phyloP scores from a whole-genome alignment of 2,797 vertebrate species.

The Eulemur coronatus region DNA sequence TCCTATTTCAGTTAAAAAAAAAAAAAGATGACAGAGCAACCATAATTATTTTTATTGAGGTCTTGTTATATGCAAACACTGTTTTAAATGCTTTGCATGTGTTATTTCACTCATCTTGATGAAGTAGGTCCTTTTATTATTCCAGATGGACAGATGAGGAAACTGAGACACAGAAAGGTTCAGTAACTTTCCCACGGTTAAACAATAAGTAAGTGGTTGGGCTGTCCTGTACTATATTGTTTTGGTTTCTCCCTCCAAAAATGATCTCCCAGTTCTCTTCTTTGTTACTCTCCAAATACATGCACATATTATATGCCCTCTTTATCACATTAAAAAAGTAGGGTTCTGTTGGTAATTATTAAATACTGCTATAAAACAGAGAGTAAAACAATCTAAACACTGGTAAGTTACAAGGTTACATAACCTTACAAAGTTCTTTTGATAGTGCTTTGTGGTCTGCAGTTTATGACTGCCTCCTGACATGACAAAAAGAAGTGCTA shows the following conservation, averaged over 20 bases:
- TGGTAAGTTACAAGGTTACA: background rate
- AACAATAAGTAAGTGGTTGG: background rate
- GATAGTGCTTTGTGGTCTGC: slow-evolving; percentile 2
- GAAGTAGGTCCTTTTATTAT: background rate
- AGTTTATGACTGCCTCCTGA: background rate
- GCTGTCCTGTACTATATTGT: background rate
- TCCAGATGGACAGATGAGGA: background rate
- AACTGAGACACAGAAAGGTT: background rate
- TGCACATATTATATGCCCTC: background rate
- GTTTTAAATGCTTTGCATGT: background rate
- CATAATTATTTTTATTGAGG: background rate
- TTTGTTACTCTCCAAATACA: background rate
- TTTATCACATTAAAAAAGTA: background rate
- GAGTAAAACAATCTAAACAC: background rate
- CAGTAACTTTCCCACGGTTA: background rate
- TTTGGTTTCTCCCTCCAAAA: background rate
- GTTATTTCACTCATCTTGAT: background rate
- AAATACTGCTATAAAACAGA: background rate
- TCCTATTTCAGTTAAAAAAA: background rate
- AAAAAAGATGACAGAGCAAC: background rate
- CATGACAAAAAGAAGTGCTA: background rate
- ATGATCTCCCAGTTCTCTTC: background rate
- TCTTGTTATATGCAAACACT: background rate
- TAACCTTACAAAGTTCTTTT: background rate
- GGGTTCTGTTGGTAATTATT: background rate